Evolutionary conservation across 2,888 invertebrate species (phyloP).

Genomic region (Rotaria sp.): DNA sequence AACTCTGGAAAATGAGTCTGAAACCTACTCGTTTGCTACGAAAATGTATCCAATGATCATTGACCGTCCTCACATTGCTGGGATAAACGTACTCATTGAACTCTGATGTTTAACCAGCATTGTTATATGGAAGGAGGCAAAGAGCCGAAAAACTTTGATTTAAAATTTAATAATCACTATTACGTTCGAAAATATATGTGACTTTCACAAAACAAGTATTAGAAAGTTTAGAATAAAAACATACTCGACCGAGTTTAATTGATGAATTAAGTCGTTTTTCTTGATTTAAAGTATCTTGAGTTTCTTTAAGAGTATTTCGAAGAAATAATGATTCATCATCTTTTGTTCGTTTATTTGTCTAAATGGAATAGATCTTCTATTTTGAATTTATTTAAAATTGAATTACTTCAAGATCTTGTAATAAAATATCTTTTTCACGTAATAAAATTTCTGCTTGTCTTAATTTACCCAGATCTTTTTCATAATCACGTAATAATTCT

Average conservation of each 20-base stretch:
- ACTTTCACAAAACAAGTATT: no score
- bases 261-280: constrained; percentile 53
- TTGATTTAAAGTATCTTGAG: constrained; percentile 50
- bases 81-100: no score
- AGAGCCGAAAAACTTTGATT: no score
- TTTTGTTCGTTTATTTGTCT: constrained; percentile 49
- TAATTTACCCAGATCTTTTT: constrained; percentile 52
- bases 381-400: not conserved
- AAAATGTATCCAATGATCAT: no score
- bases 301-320: constrained; percentile 50
- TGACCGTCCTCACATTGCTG: no score
- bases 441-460: constrained; percentile 45
- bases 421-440: constrained; percentile 40
- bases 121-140: no score
- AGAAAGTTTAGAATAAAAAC: not conserved
- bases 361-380: not conserved
- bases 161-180: no score
- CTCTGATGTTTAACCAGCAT: no score
- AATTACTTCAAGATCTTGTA: constrained; percentile 41
- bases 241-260: constrained; percentile 52
- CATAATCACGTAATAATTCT: constrained; percentile 53
- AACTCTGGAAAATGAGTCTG: no score
- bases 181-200: no score
- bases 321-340: constrained; percentile 52
- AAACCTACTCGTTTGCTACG: no score